Base-by-base conservation (phyloP, 1,140 invertebrate genomes). In the Rhizoglyphus robini region DNA sequence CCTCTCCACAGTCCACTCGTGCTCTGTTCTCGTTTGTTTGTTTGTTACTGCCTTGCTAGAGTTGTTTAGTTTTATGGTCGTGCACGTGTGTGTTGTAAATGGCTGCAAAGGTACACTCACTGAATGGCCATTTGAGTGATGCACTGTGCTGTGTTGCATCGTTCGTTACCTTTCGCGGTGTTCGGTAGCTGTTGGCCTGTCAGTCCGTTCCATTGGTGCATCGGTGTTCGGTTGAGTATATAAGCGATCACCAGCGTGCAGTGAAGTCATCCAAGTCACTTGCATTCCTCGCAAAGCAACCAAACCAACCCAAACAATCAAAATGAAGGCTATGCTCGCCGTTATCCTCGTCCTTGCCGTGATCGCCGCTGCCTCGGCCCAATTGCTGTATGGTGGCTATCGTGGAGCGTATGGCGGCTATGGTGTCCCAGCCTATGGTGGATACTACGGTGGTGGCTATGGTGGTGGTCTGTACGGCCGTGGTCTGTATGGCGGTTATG, bases 351-450 rank as follows among this genome's bases (percentile, higher is more conserved):
- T 64, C 62, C 31, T 63, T 20, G 62, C 62, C 62, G 59, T 61
- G 8, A 27, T 61, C 59, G 59, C 62, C 27, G 62, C 27, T 38
- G 62, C 62, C 27, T 63, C 62, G 46, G 62, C 62, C 18, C 57
- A 63, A 30, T 23, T 20, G 18, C 31, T 20, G 15, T 63, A 63
- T 59, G 62, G 62, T 23, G 32, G 62, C 18, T 63, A 63, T 18
- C 57, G 62, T 23, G 15, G 15, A 3, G 41, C 41, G 2, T 46
- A 46, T 25, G 15, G 18, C 2, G 32, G 15, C 2, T 63, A 63
- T 59, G 60, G 59, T 63, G 57, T 27, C 20, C 59, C 41, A 63
- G 62, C 62, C 2, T 63, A 63, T 59, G 61, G 61, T 25, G 61
- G 61, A 8, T 63, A 65, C 2, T 63, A 63, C 27, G 62, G 62